phyloP scores from a whole-genome alignment of 2,888 invertebrate species.

The Apotomis betuletana region DNA sequence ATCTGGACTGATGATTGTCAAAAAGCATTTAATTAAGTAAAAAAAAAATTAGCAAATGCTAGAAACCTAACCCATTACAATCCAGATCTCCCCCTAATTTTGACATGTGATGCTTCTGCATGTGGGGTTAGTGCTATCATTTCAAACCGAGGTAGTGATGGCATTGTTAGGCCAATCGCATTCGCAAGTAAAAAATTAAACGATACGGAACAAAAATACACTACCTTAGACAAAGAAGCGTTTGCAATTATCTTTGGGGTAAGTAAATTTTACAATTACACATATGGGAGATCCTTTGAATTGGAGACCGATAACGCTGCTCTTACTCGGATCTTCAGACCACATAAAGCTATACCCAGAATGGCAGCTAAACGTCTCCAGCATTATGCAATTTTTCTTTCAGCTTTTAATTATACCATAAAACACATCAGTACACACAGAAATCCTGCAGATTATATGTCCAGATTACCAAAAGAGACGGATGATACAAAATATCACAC shows the following conservation, averaged over 20 bases:
- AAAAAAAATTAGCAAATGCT: slow-evolving; percentile 7
- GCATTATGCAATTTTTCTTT: slow-evolving; percentile 2
- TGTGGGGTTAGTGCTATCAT: too few species aligned
- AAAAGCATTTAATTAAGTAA: slow-evolving; percentile 14
- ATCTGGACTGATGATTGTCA: not conserved
- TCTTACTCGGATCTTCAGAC: slow-evolving; percentile 31
- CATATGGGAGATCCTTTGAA: not conserved
- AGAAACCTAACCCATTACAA: not conserved
- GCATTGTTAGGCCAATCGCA: too few species aligned
- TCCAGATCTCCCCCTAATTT: slow-evolving; percentile 1
- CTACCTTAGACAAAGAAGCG: too few species aligned
- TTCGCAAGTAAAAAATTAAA: too few species aligned
- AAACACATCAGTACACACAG: not conserved
- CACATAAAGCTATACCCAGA: not conserved
- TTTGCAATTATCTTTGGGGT: too few species aligned
- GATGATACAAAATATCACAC: too few species aligned
- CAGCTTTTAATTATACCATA: not conserved
- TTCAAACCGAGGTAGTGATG: too few species aligned
- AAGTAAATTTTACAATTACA: too few species aligned
- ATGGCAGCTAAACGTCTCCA: slow-evolving; percentile 4
- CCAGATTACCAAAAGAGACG: not conserved
- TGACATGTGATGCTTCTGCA: slow-evolving; percentile 25
- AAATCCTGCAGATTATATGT: slow-evolving; percentile 24
- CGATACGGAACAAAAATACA: too few species aligned
- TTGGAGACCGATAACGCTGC: slow-evolving; percentile 37